These are phyloP conservation scores for Microctenopoma stevenorrisi DNA, from an alignment of 2,797 vertebrate genomes.

Conservation along the genomic window DNA sequence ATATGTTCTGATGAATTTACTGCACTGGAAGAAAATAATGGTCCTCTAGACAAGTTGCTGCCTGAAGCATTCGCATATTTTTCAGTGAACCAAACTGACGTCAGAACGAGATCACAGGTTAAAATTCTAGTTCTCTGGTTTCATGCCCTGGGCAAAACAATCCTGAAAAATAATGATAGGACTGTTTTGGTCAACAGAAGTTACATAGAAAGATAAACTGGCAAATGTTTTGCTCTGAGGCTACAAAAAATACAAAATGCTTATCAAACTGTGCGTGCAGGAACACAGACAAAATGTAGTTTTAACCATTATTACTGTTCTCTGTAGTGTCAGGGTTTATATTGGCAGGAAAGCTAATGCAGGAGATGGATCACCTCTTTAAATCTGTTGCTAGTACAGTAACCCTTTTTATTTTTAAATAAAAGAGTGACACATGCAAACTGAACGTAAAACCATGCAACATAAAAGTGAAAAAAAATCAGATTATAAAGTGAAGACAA, in stretches of 20 bases:
- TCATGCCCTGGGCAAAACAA: conserved; percentile 42
- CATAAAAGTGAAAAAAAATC: not conserved
- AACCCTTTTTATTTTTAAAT: not conserved
- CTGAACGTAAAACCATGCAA: not conserved
- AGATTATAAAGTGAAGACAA: not conserved
- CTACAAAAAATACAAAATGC: not conserved
- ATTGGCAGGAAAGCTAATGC: conserved; percentile 9
- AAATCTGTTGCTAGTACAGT: conserved; percentile 14
- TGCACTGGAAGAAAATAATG: conserved; percentile 32
- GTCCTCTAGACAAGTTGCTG: conserved; percentile 33
- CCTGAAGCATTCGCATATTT: conserved; percentile 38
- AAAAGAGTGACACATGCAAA: not conserved
- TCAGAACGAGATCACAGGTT: conserved; percentile 69
- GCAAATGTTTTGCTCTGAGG: not conserved
- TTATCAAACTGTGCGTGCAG: not conserved
- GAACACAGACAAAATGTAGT: not conserved
- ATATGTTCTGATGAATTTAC: conserved; percentile 27
- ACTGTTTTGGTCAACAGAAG: conserved; percentile 32
- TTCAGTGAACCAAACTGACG: conserved; percentile 38
- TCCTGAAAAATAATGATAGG: conserved; percentile 35
- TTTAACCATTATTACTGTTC: conserved; percentile 11
- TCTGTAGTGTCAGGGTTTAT: not conserved
- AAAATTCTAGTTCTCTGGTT: conserved; percentile 31
- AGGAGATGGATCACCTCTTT: conserved; percentile 16
- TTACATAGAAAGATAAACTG: not conserved